Percentiles rank a stretch among this genome's conserved stretches.
Evolutionary conservation across 2,888 invertebrate genomes (phyloP).

Genomic region (Philopedon plagiatum): DNA sequence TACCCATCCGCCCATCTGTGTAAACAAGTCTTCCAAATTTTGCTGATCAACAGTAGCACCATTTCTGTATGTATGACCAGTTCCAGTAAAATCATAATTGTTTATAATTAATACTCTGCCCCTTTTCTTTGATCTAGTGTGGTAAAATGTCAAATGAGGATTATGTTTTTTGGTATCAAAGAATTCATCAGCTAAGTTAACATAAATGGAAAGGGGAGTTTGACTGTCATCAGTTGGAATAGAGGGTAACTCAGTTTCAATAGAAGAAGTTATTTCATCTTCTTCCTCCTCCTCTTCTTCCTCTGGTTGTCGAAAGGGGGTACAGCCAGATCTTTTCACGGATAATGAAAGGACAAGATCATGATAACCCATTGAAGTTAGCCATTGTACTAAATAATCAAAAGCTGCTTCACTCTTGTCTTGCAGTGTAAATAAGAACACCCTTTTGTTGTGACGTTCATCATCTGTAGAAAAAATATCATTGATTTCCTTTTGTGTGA

Average conservation of each 20-base stretch:
- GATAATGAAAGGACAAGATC: constrained; percentile 47
- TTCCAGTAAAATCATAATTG: constrained; percentile 71
- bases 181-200: constrained; percentile 53
- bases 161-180: constrained; percentile 57
- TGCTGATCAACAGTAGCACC: constrained; percentile 74
- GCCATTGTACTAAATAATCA: constrained; percentile 50
- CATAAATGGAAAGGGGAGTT: constrained; percentile 51
- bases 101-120: constrained; percentile 76
- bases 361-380: constrained; percentile 52
- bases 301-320: constrained; percentile 22
- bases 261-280: constrained; percentile 44
- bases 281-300: constrained; percentile 40
- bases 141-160: constrained; percentile 63
- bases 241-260: constrained; percentile 37
- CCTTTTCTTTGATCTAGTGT: constrained; percentile 72
- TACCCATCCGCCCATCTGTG: constrained; percentile 68
- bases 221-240: constrained; percentile 40
- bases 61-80: constrained; percentile 66
- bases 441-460: constrained; percentile 55
- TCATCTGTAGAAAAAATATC: constrained; percentile 55
- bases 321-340: constrained; percentile 6
- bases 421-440: constrained; percentile 55
- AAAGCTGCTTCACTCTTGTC: constrained; percentile 55
- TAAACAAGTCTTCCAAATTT: constrained; percentile 74
- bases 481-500: constrained; percentile 51